Conservation (phyloP, 2,888 invertebrate genomes). For the Phaedon cochleariae region DNA sequence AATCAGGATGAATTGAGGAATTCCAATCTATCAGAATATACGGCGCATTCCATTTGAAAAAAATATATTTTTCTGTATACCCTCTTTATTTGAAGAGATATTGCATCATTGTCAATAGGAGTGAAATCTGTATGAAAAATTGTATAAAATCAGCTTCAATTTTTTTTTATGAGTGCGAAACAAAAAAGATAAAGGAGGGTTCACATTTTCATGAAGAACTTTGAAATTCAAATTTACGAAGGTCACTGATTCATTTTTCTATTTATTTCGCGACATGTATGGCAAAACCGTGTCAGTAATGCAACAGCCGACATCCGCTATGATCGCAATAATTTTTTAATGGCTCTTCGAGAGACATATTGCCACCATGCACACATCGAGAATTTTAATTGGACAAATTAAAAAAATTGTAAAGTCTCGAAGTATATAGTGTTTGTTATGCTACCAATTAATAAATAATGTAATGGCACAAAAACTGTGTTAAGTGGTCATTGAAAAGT, state of each 20-base stretch:
- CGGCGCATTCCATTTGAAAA: too few relatives aligned
- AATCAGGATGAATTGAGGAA: too few relatives aligned
- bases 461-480: conserved; percentile 17
- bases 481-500: conserved; percentile 6
- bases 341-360: conserved; percentile 24
- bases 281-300: conserved; percentile 30
- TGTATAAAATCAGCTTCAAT: too few relatives aligned
- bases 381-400: conserved; percentile 33
- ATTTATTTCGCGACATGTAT: background rate
- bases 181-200: too few relatives aligned
- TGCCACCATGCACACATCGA: conserved; percentile 26
- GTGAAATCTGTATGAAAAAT: too few relatives aligned
- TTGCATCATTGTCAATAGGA: too few relatives aligned
- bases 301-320: conserved; percentile 32
- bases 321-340: conserved; percentile 12
- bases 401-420: conserved; percentile 8
- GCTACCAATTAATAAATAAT: conserved; percentile 22
- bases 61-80: too few relatives aligned
- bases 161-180: too few relatives aligned
- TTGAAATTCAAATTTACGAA: too few relatives aligned
- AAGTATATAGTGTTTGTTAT: background rate
- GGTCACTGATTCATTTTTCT: background rate
- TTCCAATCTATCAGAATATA: too few relatives aligned
- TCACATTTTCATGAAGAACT: too few relatives aligned
- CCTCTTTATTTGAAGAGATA: too few relatives aligned